Evolutionary conservation across 2,113 vertebrate genomes (phyloP).

Genomic region (Myrmecophaga tridactyla): DNA sequence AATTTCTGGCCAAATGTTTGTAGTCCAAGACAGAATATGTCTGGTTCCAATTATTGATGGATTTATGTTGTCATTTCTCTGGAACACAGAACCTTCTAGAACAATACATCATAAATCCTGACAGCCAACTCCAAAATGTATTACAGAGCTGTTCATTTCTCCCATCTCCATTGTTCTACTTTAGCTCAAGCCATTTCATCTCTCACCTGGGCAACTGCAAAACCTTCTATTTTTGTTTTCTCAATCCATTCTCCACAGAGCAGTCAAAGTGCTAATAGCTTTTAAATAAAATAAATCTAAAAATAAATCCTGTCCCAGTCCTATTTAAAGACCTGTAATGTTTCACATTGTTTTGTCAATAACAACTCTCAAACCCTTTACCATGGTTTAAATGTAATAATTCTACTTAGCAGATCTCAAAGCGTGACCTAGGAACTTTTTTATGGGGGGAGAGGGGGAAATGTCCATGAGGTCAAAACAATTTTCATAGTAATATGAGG

Average conservation of each 20-base stretch:
- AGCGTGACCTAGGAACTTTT: not conserved
- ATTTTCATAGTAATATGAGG: not conserved
- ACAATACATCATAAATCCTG: constrained; percentile 4
- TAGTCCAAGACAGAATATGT: not conserved
- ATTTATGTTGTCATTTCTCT: not conserved
- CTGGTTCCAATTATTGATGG: not conserved
- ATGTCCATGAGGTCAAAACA: not conserved
- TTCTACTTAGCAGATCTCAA: not conserved
- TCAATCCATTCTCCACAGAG: not conserved
- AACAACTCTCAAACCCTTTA: constrained; percentile 14
- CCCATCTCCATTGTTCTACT: not conserved
- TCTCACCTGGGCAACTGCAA: not conserved
- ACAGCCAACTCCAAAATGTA: not conserved
- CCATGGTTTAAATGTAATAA: constrained; percentile 12
- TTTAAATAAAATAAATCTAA: constrained; percentile 30
- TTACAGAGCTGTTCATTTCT: not conserved
- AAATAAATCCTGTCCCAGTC: not conserved
- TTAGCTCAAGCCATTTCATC: not conserved
- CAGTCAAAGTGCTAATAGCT: not conserved
- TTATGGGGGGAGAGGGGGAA: no score
- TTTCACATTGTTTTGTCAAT: not conserved
- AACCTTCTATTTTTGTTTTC: not conserved
- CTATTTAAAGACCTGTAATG: not conserved
- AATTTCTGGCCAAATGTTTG: not conserved
- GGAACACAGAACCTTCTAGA: constrained; percentile 3